Evolutionary conservation across 2,113 vertebrate species (phyloP).

Genomic region (Corythaixoides concolor): DNA sequence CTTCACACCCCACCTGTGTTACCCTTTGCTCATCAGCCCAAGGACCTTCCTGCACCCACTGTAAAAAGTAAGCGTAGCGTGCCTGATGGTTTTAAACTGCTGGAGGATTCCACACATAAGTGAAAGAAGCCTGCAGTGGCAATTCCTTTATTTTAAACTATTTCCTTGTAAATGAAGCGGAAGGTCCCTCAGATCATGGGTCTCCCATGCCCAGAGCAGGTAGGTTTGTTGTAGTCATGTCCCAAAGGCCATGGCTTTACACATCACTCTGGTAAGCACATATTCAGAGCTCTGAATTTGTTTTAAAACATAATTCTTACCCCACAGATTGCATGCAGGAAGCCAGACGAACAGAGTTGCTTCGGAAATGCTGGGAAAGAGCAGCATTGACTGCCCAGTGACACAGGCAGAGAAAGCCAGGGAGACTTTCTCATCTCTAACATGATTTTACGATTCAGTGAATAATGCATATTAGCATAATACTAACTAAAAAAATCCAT

Average conservation of each 20-base stretch:
- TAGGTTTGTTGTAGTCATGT: neutral
- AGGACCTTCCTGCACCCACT: neutral
- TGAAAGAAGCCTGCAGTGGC: neutral
- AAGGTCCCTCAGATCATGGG: neutral
- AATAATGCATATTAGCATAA: slow-evolving; percentile 66
- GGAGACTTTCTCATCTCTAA: slow-evolving; percentile 21
- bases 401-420: neutral
- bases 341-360: neutral
- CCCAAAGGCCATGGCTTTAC: neutral
- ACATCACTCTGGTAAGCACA: neutral
- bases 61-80: neutral
- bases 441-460: slow-evolving; percentile 59
- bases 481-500: slow-evolving; percentile 45
- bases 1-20: neutral
- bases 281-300: neutral
- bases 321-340: neutral
- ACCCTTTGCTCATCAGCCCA: neutral
- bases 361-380: neutral
- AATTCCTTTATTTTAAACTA: neutral
- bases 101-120: neutral
- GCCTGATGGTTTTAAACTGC: neutral
- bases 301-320: neutral
- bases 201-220: neutral
- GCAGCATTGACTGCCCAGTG: neutral
- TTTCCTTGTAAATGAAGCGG: neutral